These are phyloP conservation scores for Thaumetopoea pityocampa DNA, from an alignment of 1,140 invertebrate species.

Conservation along the genomic window DNA sequence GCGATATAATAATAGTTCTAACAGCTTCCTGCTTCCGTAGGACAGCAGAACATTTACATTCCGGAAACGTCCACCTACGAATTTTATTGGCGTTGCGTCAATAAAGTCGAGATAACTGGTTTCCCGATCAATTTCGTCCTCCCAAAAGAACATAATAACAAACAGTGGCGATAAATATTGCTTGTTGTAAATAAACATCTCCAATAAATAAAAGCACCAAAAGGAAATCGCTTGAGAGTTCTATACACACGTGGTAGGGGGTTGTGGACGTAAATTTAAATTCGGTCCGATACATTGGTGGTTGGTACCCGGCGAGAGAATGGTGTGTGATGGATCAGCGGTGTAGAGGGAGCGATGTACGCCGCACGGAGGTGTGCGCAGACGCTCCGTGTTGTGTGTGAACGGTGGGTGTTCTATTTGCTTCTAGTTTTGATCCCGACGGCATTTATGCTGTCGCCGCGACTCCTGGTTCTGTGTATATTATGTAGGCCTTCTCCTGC, in stretches of 20 bases:
- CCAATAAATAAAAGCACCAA: slow-evolving; percentile 58
- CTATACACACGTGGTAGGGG: slow-evolving; percentile 28
- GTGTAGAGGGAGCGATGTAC: slow-evolving; percentile 16
- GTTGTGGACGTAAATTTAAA: slow-evolving; percentile 42
- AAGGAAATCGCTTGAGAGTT: slow-evolving; percentile 41
- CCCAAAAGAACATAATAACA: slow-evolving; percentile 15
- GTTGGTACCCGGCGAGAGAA: slow-evolving; percentile 4
- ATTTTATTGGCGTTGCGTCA: slow-evolving; percentile 25
- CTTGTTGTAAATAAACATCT: slow-evolving; percentile 29
- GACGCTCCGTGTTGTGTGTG: background rate
- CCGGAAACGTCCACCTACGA: slow-evolving; percentile 22
- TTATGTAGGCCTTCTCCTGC: slow-evolving; percentile 74
- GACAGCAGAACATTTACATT: slow-evolving; percentile 8
- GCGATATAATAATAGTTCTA: slow-evolving; percentile 1
- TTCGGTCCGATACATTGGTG: slow-evolving; percentile 35
- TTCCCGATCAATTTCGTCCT: slow-evolving; percentile 21
- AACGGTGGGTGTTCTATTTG: slow-evolving; percentile 50
- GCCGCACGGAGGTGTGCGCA: background rate
- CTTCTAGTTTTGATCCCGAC: slow-evolving; percentile 73
- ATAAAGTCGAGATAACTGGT: slow-evolving; percentile 29
- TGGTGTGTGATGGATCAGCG: background rate
- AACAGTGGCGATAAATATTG: slow-evolving; percentile 29
- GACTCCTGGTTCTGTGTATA: slow-evolving; percentile 79
- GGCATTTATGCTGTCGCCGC: slow-evolving; percentile 82
- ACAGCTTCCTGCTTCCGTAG: background rate